A percentile compares a stretch with the other conserved stretches of the same genome.
Conservation (phyloP, 2,797 vertebrate genomes). For the Tolypeutes matacus region DNA sequence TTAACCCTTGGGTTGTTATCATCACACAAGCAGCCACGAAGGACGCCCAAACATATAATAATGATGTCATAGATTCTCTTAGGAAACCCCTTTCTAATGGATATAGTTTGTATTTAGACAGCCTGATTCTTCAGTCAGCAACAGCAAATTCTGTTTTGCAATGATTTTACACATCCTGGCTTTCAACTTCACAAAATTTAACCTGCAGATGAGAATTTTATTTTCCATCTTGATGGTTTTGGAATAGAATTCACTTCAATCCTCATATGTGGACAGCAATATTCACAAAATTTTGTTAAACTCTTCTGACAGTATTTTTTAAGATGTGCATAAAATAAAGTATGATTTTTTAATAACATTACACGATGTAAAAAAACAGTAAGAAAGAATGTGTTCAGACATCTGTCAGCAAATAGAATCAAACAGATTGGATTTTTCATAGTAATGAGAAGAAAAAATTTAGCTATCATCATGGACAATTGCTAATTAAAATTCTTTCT, state of each 20-base stretch:
- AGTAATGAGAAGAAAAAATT: background rate
- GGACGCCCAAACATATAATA: rapidly evolving
- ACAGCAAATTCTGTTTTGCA: background rate
- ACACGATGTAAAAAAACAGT: background rate
- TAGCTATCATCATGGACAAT: background rate
- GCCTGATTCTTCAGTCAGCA: background rate
- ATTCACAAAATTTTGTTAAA: background rate
- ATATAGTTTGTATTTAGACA: too few relatives aligned
- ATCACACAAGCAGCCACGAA: background rate
- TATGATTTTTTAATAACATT: background rate
- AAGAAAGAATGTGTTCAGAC: background rate
- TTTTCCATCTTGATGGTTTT: background rate
- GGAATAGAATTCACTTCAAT: background rate
- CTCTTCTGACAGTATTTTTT: background rate
- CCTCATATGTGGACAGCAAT: background rate
- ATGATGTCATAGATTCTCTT: background rate
- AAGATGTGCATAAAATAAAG: background rate
- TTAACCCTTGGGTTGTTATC: rapidly evolving
- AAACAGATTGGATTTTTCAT: background rate
- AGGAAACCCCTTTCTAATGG: background rate
- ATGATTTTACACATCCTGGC: background rate
- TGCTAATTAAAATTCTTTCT: conserved; percentile 33
- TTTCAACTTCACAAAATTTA: background rate
- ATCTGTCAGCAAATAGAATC: background rate
- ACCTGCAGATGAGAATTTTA: background rate